Percentiles rank a stretch among this genome's conserved stretches.
Conservation (phyloP, 2,797 vertebrate genomes). For the Acrossocheilus fasciatus region DNA sequence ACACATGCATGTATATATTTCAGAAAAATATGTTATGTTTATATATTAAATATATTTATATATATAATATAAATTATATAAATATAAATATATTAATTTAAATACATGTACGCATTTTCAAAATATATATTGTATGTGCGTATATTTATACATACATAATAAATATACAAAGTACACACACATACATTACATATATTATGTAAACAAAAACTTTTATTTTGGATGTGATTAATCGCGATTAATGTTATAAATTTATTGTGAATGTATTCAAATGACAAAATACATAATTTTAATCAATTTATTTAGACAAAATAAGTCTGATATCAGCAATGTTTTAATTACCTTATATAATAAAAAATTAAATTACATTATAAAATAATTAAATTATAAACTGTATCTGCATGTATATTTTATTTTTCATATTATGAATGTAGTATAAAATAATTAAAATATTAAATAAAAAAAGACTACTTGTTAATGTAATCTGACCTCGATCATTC, state of each 20-base stretch:
- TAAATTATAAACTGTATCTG: background rate
- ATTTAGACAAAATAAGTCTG: background rate
- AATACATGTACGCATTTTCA: too few species aligned
- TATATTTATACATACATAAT: background rate
- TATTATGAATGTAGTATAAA: too few species aligned
- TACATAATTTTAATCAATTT: background rate
- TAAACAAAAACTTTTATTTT: background rate
- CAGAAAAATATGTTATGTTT: too few species aligned
- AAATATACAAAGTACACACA: background rate
- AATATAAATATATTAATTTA: too few species aligned
- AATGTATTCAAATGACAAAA: background rate
- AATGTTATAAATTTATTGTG: background rate
- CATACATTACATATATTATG: too few species aligned
- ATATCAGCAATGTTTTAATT: too few species aligned
- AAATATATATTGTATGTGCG: background rate
- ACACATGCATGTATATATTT: too few species aligned
- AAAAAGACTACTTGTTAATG: background rate
- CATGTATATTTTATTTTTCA: background rate
- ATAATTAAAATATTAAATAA: background rate
- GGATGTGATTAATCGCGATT: background rate
- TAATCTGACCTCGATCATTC: too few species aligned
- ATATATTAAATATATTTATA: too few species aligned
- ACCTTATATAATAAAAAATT: background rate
- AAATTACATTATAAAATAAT: background rate
- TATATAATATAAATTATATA: background rate